phyloP scores from a whole-genome alignment of 2,113 vertebrate species.

The Neolamprologus toae region DNA sequence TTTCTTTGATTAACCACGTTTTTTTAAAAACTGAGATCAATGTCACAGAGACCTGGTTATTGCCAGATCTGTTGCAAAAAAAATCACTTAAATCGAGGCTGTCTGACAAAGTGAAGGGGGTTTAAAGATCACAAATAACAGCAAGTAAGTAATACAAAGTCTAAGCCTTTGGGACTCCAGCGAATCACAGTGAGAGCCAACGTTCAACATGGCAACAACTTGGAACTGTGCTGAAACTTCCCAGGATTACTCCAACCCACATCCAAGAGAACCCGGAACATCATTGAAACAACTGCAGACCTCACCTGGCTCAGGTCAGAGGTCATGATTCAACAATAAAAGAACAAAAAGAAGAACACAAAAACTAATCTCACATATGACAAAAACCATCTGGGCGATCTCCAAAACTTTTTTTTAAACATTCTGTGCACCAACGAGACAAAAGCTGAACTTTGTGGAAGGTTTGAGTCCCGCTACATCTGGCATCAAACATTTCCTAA shows the following conservation, averaged over 20 bases:
- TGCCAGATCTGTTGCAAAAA: neutral
- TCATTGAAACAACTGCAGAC: neutral
- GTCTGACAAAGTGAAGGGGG: neutral
- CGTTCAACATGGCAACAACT: neutral
- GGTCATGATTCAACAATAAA: neutral
- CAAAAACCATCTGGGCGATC: neutral
- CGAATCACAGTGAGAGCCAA: neutral
- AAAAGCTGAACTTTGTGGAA: neutral
- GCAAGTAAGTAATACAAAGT: neutral
- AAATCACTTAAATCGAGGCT: neutral
- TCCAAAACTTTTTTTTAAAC: rapidly evolving
- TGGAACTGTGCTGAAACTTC: neutral
- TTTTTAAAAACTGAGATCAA: neutral
- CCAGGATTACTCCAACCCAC: neutral
- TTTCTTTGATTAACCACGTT: neutral
- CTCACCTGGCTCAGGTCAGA: neutral
- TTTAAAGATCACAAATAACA: neutral
- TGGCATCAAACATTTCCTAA: neutral
- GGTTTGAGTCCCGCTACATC: neutral
- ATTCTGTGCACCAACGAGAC: neutral
- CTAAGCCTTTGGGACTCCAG: neutral
- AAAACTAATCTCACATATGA: neutral
- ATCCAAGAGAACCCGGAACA: neutral
- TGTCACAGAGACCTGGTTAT: neutral
- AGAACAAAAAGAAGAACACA: neutral